Evolutionary conservation across 2,113 vertebrate species (phyloP), one percentile per base, ranked within the genome.

Genomic region (Otis tarda): DNA sequence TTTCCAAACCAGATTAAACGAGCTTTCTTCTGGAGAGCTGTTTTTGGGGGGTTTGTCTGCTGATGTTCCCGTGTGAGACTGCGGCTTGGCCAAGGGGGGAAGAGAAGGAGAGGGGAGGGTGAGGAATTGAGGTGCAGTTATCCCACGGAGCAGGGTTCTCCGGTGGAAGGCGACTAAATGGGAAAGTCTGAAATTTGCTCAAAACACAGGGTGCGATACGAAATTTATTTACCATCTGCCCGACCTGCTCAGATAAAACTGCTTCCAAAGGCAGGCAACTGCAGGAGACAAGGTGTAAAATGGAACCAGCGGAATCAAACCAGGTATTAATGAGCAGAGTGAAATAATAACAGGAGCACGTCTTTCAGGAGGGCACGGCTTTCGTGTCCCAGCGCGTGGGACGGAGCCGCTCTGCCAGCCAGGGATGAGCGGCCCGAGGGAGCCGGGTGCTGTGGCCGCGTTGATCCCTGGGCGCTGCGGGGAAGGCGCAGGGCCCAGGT

Each of bases 1-100:
- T 98, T 98, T 98, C 97, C 68, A 52, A 98, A 92, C 95, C 98
- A 96, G 98, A 98, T 98, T 98, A 98, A 98, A 98, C 97, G 97
- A 98, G 98, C 97, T 98, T 98, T 98, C 97, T 98, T 97, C 97
- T 97, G 94, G 96, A 97, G 98, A 97, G 97, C 97, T 97, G 85
- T 97, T 98, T 98, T 96, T 94, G 87, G 96, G 97, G 97, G 97
- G 97, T 98, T 98, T 97, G 97, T 97, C 96, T 97, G 97, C 91
- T 89, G 95, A 93, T 93, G 89, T 94, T 96, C 97, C 91, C 67
- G 8, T 96, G 97, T 81, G 73, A 97, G 94, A 97, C 74, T 97
- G 96, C 90, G 52, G 97, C 97, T 97, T 97, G 96, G 96, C 97
- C 88, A 56, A 95, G 75, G 96, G 95, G 81, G 69, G 78, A 85